Evolutionary conservation across 2,113 vertebrate genomes (phyloP), one percentile per base, ranked within the genome.

Genomic region (Phylloscopus trochiloides): DNA sequence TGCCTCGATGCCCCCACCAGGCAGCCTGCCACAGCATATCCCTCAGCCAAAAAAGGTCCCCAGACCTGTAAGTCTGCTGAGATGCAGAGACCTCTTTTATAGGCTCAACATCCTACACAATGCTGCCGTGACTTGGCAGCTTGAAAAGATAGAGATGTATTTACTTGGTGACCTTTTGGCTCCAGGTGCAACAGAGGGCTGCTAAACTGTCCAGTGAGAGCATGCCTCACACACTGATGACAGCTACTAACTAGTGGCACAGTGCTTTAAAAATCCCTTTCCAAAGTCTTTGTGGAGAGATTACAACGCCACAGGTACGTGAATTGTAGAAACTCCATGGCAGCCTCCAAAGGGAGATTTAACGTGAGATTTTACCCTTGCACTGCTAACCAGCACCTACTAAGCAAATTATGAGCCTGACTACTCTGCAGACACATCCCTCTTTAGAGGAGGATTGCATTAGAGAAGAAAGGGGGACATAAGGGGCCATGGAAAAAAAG

Each of bases 211-310:
- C 82, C 34, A 1, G 50, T 14, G 82, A 90, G 90, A 83, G 47
- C 6, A 9, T 5, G 25, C 61, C 48, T 81, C 70, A 20, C 51
- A 17, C 54, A 4, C 81, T 74, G 92, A 78, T 92, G 92, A 96
- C 94, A 94, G 78, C 78, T 92, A 85, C 95, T 95, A 95, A 95
- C 80, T 51, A 78, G 83, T 59, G 75, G 47, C 12, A 31, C 66
- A 17, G 52, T 25, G 40, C 73, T 81, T 89, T 45, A 85, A 83
- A 96, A 80, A 71, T 43, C 77, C 32, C 32, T 68, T 72, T 34
- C 57, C 25, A 10, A 63, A 95, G 70, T n/a, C 52, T 90, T 81
- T 52, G 54, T 0, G 2, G 66, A 66, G 58, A 88, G 58, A 88
- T 80, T 88, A 88, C 94, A 92, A 76, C 15, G 54, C 77, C 74